Evolutionary conservation across 2,113 vertebrate genomes (phyloP).

Genomic region (western clawed frog (Xenopus tropicalis)): DNA sequence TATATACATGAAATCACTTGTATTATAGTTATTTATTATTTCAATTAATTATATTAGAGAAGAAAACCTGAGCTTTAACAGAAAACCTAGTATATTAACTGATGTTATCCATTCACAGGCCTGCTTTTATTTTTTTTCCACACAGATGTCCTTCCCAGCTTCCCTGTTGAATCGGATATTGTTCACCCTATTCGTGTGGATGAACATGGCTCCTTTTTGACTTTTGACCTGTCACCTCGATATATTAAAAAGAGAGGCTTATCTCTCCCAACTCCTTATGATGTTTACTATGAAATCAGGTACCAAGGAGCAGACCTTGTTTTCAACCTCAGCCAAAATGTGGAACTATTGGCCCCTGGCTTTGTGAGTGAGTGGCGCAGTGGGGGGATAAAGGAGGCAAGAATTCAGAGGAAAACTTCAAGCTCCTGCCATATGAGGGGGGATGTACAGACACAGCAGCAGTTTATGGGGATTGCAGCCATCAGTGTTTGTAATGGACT

Average conservation of each 20-base stretch:
- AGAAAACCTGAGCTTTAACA: no score
- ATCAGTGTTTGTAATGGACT: slow-evolving; percentile 88
- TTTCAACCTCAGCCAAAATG: slow-evolving; percentile 85
- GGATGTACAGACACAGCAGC: slow-evolving; percentile 67
- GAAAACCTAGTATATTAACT: no score
- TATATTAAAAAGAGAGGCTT: slow-evolving; percentile 70
- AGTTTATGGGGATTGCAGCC: slow-evolving; percentile 68
- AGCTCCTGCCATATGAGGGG: slow-evolving; percentile 81
- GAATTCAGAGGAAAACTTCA: slow-evolving; percentile 48
- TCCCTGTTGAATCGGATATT: slow-evolving; percentile 62
- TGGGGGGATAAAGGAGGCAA: slow-evolving; percentile 64
- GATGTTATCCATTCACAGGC: no score
- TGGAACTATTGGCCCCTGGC: slow-evolving; percentile 74
- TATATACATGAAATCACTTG: no score
- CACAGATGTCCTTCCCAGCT: slow-evolving; percentile 10
- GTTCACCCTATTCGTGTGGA: slow-evolving; percentile 85
- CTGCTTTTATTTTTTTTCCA: not conserved
- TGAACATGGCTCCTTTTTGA: slow-evolving; percentile 80
- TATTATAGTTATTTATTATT: no score
- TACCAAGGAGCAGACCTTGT: slow-evolving; percentile 68
- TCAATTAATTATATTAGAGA: no score
- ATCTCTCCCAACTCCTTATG: slow-evolving; percentile 20
- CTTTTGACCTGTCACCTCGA: slow-evolving; percentile 78
- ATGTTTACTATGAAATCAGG: slow-evolving; percentile 73
- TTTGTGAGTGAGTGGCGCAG: slow-evolving; percentile 79